Conservation (phyloP, 2,113 vertebrate species). For the Eleginops maclovinus region DNA sequence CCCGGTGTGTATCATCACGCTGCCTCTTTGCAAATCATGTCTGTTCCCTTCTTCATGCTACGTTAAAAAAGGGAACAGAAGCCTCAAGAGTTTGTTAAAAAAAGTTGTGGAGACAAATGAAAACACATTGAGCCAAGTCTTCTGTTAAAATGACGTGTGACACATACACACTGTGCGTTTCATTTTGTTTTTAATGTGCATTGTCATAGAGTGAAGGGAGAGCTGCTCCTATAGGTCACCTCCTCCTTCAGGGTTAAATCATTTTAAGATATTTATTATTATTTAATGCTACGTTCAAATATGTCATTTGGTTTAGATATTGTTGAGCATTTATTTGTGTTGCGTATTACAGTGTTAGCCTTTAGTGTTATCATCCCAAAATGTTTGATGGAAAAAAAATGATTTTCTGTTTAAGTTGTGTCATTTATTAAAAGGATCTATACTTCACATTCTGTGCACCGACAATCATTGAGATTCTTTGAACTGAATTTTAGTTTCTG, state of each 20-base stretch:
- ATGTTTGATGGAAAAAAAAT: slow-evolving; percentile 54
- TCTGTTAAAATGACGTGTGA: background rate
- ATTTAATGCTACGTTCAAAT: slow-evolving; percentile 47
- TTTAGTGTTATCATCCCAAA: slow-evolving; percentile 44
- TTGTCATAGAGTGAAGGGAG: slow-evolving; percentile 33
- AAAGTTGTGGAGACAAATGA: slow-evolving; percentile 12
- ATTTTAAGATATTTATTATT: slow-evolving; percentile 62
- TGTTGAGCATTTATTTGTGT: slow-evolving; percentile 65
- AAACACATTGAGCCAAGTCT: slow-evolving; percentile 34
- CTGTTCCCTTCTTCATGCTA: slow-evolving; percentile 23
- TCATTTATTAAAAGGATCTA: slow-evolving; percentile 75
- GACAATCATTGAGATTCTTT: slow-evolving; percentile 32
- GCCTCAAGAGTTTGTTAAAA: slow-evolving; percentile 46
- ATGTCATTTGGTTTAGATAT: slow-evolving; percentile 58
- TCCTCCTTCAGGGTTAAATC: slow-evolving; percentile 44
- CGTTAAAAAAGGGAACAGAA: slow-evolving; percentile 37
- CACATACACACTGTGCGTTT: slow-evolving; percentile 1
- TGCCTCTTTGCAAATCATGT: slow-evolving; percentile 34
- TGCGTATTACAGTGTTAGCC: slow-evolving; percentile 61
- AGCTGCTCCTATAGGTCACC: slow-evolving; percentile 25
- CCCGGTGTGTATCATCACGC: slow-evolving; percentile 19
- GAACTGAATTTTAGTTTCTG: background rate
- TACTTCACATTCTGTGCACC: slow-evolving; percentile 38
- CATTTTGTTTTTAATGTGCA: slow-evolving; percentile 39
- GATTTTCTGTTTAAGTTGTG: slow-evolving; percentile 72